Conservation (phyloP, 2,888 invertebrate genomes). For the Lathronympha strigana region DNA sequence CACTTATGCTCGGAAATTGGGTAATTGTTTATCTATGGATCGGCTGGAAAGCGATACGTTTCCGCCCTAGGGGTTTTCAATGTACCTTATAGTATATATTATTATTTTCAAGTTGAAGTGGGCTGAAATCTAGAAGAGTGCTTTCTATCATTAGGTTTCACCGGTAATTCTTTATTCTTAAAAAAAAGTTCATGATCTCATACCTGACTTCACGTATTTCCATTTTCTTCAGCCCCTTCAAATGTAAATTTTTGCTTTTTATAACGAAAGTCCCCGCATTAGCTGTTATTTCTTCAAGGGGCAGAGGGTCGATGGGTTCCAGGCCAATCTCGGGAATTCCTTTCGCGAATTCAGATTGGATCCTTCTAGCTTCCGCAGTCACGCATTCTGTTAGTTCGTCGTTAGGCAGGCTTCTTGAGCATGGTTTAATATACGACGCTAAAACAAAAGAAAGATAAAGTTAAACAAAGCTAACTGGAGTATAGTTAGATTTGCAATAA, state of each 20-base stretch:
- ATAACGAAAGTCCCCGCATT: conserved; percentile 45
- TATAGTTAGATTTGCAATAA: too few relatives aligned
- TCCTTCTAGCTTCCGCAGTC: conserved; percentile 41
- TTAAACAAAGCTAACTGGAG: not conserved
- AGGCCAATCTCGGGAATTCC: conserved; percentile 45
- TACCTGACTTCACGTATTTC: conserved; percentile 46
- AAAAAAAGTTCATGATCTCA: too few relatives aligned
- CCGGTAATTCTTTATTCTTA: too few relatives aligned
- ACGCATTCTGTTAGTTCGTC: conserved; percentile 45
- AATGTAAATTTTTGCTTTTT: conserved; percentile 45
- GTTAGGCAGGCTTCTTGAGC: conserved; percentile 40
- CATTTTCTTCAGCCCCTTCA: conserved; percentile 46
- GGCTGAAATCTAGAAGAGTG: too few relatives aligned
- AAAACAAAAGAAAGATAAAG: conserved; percentile 30
- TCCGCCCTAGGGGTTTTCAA: too few relatives aligned
- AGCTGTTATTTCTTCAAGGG: conserved; percentile 42
- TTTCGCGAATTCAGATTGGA: conserved; percentile 41
- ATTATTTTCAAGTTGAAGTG: too few relatives aligned
- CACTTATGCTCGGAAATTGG: too few relatives aligned
- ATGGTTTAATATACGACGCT: conserved; percentile 46
- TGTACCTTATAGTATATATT: too few relatives aligned
- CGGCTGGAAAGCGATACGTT: too few relatives aligned
- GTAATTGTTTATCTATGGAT: too few relatives aligned
- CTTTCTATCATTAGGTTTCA: too few relatives aligned
- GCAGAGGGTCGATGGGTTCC: conserved; percentile 46